A percentile compares a stretch with the other conserved stretches of the same genome.
phyloP scores from a whole-genome alignment of 2,888 invertebrate species.

The Ashinkailepas kermadecensis region DNA sequence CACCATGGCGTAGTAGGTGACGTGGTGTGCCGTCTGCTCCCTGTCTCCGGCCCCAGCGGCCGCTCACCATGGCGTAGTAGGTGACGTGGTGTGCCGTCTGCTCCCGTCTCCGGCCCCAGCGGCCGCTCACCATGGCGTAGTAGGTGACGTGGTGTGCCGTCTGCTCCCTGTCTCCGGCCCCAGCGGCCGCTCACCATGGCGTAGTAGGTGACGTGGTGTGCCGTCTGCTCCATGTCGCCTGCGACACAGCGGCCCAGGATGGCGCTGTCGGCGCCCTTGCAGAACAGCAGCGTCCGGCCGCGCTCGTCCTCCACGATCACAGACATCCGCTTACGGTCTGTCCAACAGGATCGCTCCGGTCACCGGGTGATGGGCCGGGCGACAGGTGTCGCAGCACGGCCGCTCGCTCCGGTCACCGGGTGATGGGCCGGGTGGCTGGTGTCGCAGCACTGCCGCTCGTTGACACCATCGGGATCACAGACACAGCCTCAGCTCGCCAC shows the following conservation, averaged over 20 bases:
- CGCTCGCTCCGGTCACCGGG: not conserved
- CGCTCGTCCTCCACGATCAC: conserved; percentile 65
- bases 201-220: conserved; percentile 48
- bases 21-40: no score
- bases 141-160: no score
- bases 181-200: conserved; percentile 49
- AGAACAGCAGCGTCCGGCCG: conserved; percentile 61
- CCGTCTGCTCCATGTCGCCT: conserved; percentile 42
- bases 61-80: no score
- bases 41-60: no score
- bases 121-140: no score
- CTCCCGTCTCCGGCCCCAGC: no score
- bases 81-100: no score
- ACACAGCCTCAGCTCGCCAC: no score
- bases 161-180: conserved; percentile 10
- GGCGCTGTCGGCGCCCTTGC: conserved; percentile 74
- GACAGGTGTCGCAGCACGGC: no score
- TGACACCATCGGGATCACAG: no score
- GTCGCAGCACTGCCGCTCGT: no score
- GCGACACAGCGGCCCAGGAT: conserved; percentile 55
- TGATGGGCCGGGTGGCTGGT: not conserved
- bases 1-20: no score
- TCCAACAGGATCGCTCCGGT: not conserved
- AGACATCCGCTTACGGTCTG: conserved; percentile 83
- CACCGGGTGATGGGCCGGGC: not conserved